Conservation (phyloP, 2,113 vertebrate genomes). For the Rhodinocichla rosea region DNA sequence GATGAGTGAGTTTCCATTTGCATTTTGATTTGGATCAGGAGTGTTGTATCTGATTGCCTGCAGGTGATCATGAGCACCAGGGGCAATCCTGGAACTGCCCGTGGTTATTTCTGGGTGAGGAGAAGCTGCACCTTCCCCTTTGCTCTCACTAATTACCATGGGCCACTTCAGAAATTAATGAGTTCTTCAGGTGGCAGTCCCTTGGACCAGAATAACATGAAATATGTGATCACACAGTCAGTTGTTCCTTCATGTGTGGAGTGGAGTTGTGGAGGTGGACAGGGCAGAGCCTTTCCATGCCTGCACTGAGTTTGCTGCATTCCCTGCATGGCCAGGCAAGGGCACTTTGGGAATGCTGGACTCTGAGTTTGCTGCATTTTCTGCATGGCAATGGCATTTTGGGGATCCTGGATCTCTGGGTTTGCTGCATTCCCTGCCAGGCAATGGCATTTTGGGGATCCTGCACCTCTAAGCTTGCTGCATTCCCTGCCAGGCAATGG, state of each 20-base stretch:
- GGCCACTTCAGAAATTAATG: not conserved
- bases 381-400: too few species aligned
- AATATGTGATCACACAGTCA: rapidly evolving
- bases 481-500: too few species aligned
- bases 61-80: not conserved
- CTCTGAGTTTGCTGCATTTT: too few species aligned
- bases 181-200: not conserved
- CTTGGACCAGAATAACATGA: not conserved
- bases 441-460: too few species aligned
- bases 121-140: not conserved
- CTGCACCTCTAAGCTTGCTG: too few species aligned
- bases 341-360: too few species aligned
- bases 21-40: not conserved
- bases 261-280: rapidly evolving
- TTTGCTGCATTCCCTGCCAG: too few species aligned
- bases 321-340: too few species aligned
- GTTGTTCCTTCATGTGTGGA: rapidly evolving
- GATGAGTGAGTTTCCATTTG: not conserved
- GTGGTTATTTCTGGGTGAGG: not conserved
- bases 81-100: not conserved
- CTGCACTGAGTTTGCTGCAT: too few species aligned
- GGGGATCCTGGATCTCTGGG: too few species aligned
- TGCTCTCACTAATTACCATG: not conserved
- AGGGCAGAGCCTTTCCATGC: rapidly evolving
- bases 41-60: not conserved